Evolutionary conservation across 2,888 invertebrate species (phyloP).

Genomic region (Bugula neritina): DNA sequence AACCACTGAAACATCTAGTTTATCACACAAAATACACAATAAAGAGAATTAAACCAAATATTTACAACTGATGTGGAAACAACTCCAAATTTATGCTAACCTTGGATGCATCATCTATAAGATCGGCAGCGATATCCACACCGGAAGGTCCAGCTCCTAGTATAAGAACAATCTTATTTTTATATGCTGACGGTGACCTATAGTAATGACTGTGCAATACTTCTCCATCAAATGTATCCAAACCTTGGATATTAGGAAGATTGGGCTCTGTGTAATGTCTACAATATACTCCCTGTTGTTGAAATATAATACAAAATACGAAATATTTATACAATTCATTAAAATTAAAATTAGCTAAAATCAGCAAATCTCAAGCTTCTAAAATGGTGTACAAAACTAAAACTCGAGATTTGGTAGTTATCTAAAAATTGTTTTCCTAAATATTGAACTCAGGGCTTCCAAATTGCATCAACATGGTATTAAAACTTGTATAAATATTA

Average conservation of each 20-base stretch:
- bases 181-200: conserved; percentile 66
- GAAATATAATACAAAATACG: no score
- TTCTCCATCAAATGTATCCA: conserved; percentile 59
- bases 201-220: conserved; percentile 79
- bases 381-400: no score
- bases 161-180: conserved; percentile 65
- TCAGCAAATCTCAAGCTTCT: no score
- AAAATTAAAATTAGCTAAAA: no score
- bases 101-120: conserved; percentile 56
- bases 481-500: no score
- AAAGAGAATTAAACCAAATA: no score
- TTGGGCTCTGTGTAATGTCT: conserved; percentile 74
- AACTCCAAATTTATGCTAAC: conserved; percentile 35
- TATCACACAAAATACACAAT: no score
- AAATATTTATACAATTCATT: no score
- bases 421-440: conserved; percentile 11
- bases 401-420: conserved; percentile 19
- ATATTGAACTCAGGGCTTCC: background rate
- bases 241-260: conserved; percentile 65
- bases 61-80: no score
- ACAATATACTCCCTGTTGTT: no score
- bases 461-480: background rate
- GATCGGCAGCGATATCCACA: conserved; percentile 65
- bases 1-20: no score
- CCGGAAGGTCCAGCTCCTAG: conserved; percentile 85